These are phyloP conservation scores for Sebastes wilsoni DNA, from an alignment of 2,797 vertebrate genomes.

Conservation along the genomic window DNA sequence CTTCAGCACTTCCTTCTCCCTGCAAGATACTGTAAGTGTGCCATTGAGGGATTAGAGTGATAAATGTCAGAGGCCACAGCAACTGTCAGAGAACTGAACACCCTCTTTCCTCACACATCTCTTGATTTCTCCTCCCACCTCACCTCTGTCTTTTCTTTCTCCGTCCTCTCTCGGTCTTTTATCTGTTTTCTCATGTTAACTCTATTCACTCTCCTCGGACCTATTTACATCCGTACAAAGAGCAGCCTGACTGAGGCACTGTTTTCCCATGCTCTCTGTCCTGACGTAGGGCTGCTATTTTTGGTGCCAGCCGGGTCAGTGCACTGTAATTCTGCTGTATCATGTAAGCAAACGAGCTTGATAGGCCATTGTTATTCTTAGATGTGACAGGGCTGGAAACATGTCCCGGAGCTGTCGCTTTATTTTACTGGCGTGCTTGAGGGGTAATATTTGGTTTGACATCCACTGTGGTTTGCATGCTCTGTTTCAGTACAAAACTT, in stretches of 20 bases:
- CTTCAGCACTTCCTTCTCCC: constrained; percentile 8
- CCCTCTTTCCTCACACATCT: not conserved
- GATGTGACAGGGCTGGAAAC: constrained; percentile 68
- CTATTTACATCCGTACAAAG: constrained; percentile 26
- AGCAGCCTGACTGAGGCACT: constrained; percentile 24
- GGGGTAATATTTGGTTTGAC: not conserved
- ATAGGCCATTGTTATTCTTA: constrained; percentile 78
- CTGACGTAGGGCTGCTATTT: constrained; percentile 54
- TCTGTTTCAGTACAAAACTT: not conserved
- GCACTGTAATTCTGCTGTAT: constrained; percentile 61
- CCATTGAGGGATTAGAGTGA: constrained; percentile 22
- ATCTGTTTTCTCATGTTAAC: constrained; percentile 13
- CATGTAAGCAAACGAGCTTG: constrained; percentile 73
- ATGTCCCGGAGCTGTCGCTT: constrained; percentile 32
- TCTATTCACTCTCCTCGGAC: constrained; percentile 7
- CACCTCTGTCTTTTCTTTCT: not conserved
- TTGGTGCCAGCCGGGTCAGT: constrained; percentile 52
- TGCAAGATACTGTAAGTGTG: constrained; percentile 25
- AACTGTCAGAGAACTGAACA: constrained; percentile 43
- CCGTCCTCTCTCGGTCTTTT: not conserved
- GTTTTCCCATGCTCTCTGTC: constrained; percentile 57
- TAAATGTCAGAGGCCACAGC: constrained; percentile 42
- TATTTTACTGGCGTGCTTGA: not conserved
- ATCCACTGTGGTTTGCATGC: not conserved
- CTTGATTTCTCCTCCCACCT: not conserved